Evolutionary conservation across 2,113 vertebrate genomes (phyloP), one percentile per base, ranked within the genome.

Genomic region (Gnathonemus longibarbis): DNA sequence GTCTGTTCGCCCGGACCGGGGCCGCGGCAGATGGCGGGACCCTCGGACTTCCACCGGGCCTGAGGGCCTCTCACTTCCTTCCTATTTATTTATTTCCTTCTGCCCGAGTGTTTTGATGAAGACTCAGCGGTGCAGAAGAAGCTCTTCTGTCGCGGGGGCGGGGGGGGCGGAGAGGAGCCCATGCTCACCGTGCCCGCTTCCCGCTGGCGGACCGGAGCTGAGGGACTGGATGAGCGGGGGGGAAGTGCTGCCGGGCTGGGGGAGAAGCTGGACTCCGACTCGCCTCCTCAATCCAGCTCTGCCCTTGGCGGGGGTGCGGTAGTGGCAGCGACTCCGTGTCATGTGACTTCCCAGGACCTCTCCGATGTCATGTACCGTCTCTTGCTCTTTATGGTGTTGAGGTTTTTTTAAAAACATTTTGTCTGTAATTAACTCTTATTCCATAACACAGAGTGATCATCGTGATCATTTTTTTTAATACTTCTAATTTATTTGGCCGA

Each of bases 21-120:
- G 94, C 95, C 93, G 96, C 95, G 96, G 96, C 97, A 97, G 97
- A 97, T 97, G 97, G 97, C 94, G 95, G 87, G 96, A 96, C 96
- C 97, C 97, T 97, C 96, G 97, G 96, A 96, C 97, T 94, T 96
- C 97, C 95, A 96, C 95, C 92, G 94, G 96, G 96, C 95, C 95
- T 91, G 94, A 95, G 96, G 96, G 96, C 96, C 96, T 94, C 95
- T 84, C n/a, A 24, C 17, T 45, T 42, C n/a, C 53, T 39, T 24
- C 31, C 35, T 80, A 80, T 80, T 80, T 80, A 42, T 80, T 77
- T 77, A 15, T 77, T 80, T 80, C 74, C 91, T 92, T 93, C 91
- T 93, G 91, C 91, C 84, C 90, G 91, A 91, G 89, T 93, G 93
- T 94, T 97, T 96, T 96, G 95, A 96, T 97, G 97, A 96, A 96